phyloP scores from a whole-genome alignment of 1,140 invertebrate genomes.

The Aphaenogaster ashmeadi region DNA sequence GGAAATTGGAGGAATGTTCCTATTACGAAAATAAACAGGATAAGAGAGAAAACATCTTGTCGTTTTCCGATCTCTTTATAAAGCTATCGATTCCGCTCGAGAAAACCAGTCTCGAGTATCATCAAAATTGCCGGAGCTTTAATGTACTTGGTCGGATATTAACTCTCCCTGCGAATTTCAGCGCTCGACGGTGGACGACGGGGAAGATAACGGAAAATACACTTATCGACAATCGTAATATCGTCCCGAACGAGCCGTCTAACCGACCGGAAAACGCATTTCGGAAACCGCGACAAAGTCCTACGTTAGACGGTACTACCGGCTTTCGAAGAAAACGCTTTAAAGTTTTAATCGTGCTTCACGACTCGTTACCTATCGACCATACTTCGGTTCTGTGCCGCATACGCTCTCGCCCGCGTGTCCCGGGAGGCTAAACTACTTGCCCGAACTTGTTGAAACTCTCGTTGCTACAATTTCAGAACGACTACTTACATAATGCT shows the following conservation, averaged over 20 bases:
- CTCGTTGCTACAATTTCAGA: slow-evolving; percentile 65
- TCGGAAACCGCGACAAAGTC: slow-evolving; percentile 55
- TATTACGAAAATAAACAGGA: not conserved
- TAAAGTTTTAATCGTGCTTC: slow-evolving; percentile 78
- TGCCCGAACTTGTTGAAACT: slow-evolving; percentile 66
- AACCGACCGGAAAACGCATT: slow-evolving; percentile 78
- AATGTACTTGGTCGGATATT: slow-evolving; percentile 33
- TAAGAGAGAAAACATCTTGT: not conserved
- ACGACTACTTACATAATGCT: slow-evolving; percentile 58
- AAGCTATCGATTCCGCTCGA: slow-evolving; percentile 33
- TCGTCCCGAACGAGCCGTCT: slow-evolving; percentile 74
- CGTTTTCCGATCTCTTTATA: slow-evolving; percentile 17
- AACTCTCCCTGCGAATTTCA: slow-evolving; percentile 39
- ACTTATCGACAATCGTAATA: slow-evolving; percentile 75
- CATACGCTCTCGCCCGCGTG: slow-evolving; percentile 65
- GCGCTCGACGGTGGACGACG: slow-evolving; percentile 1
- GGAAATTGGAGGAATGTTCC: not conserved
- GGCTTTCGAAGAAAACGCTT: slow-evolving; percentile 65
- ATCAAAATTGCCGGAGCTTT: slow-evolving; percentile 32
- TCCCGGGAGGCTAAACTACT: slow-evolving; percentile 63
- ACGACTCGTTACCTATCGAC: slow-evolving; percentile 75
- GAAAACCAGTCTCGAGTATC: slow-evolving; percentile 17
- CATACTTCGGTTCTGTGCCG: slow-evolving; percentile 65
- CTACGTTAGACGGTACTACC: slow-evolving; percentile 65
- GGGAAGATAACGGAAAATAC: slow-evolving; percentile 49